These are phyloP conservation scores for Melipona bicolor DNA, from an alignment of 2,888 invertebrate genomes.

Conservation along the genomic window DNA sequence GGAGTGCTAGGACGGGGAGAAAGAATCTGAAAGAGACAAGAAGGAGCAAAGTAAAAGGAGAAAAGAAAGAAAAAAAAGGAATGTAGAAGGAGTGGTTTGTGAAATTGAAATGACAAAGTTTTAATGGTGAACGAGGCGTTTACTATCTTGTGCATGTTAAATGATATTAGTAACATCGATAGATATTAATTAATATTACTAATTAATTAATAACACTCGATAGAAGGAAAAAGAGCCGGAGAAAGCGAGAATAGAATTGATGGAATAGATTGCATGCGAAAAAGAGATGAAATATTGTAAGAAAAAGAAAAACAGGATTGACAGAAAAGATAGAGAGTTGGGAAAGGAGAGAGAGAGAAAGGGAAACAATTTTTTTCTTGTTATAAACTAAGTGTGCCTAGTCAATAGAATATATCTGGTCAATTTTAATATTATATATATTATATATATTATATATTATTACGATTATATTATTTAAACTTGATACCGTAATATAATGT, in stretches of 20 bases:
- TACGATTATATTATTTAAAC: conserved; percentile 81
- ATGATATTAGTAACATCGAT: conserved; percentile 71
- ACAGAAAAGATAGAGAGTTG: background rate
- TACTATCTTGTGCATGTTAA: conserved; percentile 64
- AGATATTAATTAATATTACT: conserved; percentile 69
- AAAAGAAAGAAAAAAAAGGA: conserved; percentile 27
- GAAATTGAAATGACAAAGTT: conserved; percentile 18
- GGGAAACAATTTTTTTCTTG: conserved; percentile 85
- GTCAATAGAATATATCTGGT: conserved; percentile 88
- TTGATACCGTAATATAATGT: conserved; percentile 78
- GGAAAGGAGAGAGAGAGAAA: conserved; percentile 28
- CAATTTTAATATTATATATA: conserved; percentile 85
- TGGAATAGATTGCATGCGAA: conserved; percentile 5
- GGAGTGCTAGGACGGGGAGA: conserved; percentile 5
- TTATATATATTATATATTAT: conserved; percentile 80
- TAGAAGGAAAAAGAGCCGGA: background rate
- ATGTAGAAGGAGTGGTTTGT: background rate
- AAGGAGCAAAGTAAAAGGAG: background rate
- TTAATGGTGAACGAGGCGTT: conserved; percentile 61
- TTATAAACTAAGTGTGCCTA: conserved; percentile 88
- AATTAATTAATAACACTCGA: conserved; percentile 34
- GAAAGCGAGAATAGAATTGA: background rate
- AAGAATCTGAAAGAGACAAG: background rate
- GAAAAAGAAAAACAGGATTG: conserved; percentile 2
- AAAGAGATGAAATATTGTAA: background rate